phyloP scores from a whole-genome alignment of 2,888 invertebrate genomes.

The Podabrus alpinus region DNA sequence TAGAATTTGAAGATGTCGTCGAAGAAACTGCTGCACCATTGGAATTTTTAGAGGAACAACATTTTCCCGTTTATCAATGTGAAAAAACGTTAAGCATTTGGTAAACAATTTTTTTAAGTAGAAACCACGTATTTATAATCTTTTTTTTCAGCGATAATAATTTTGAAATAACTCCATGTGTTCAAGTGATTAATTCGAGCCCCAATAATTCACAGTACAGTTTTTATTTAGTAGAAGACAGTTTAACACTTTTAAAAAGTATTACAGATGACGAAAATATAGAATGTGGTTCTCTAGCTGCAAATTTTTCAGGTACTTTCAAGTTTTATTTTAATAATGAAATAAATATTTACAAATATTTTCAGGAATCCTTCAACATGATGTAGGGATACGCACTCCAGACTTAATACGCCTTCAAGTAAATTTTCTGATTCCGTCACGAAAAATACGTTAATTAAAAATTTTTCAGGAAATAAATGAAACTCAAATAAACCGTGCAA shows the following conservation, averaged over 20 bases:
- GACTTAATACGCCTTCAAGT: background rate
- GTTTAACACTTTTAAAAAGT: slow-evolving; percentile 53
- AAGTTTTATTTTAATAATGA: background rate
- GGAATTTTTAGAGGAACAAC: slow-evolving; percentile 69
- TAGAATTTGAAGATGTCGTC: slow-evolving; percentile 80
- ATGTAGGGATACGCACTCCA: background rate
- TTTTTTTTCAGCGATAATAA: slow-evolving; percentile 34
- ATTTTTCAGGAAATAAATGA: slow-evolving; percentile 49
- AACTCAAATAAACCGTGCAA: slow-evolving; percentile 52
- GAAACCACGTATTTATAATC: background rate
- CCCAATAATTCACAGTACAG: slow-evolving; percentile 52
- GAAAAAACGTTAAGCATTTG: slow-evolving; percentile 65
- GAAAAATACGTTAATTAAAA: background rate
- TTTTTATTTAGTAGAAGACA: slow-evolving; percentile 58
- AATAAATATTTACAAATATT: background rate
- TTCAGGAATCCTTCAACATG: background rate
- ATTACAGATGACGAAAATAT: slow-evolving; percentile 55
- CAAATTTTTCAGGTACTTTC: background rate
- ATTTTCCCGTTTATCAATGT: slow-evolving; percentile 73
- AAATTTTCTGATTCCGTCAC: background rate
- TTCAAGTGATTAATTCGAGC: slow-evolving; percentile 41
- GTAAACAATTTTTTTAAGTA: slow-evolving; percentile 47
- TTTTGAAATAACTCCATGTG: slow-evolving; percentile 48
- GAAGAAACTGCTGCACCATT: slow-evolving; percentile 78
- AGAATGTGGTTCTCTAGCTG: slow-evolving; percentile 2